Evolutionary conservation across 2,888 invertebrate genomes (phyloP), one percentile per base, ranked within the genome.

Genomic region (Pyrgus malvae): DNA sequence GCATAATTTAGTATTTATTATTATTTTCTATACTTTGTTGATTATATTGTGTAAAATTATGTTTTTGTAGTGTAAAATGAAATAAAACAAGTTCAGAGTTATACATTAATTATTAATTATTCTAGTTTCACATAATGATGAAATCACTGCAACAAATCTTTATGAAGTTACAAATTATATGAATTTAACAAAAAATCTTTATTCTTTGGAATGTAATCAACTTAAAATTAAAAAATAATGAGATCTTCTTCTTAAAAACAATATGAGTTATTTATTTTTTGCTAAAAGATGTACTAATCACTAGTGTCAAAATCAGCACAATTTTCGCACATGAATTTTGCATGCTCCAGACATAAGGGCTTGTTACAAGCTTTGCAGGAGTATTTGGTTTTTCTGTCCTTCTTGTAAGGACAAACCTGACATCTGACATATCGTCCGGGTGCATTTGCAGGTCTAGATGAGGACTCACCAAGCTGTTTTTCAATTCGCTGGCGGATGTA

Each of bases 291-390:
- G 14, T 33, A 14, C 33, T 33, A 33, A 33, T 12, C 33, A 7
- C 33, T 33, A 12, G 7, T 7, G 12, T 40, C 21, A 0, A 21
- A 6, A 40, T 45, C 42, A 38, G 55, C 21, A 29, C 61, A 61
- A 53, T 40, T 58, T 57, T 55, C 31, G 37, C 55, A 58, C 45
- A 53, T 38, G 23, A 31, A 48, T 48, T 37, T 50, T 58, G 38
- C 33, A 33, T 57, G 61, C 51, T 61, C 37, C 41, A 58, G 35
- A 58, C 58, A 58, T 51, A 61, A 51, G 41, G 56, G 48, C 48
- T 56, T 58, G 16, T 49, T 53, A 53, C 54, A 60, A 14, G 45
- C 46, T 17, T 50, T 31, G 46, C 54, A 57, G 41, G 27, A 29
- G 49, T 58, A 31, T 33, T 21, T 50, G 16, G 56, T 56, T 56